Conservation (phyloP, 2,888 invertebrate species). For the Heliothis peltigera region DNA sequence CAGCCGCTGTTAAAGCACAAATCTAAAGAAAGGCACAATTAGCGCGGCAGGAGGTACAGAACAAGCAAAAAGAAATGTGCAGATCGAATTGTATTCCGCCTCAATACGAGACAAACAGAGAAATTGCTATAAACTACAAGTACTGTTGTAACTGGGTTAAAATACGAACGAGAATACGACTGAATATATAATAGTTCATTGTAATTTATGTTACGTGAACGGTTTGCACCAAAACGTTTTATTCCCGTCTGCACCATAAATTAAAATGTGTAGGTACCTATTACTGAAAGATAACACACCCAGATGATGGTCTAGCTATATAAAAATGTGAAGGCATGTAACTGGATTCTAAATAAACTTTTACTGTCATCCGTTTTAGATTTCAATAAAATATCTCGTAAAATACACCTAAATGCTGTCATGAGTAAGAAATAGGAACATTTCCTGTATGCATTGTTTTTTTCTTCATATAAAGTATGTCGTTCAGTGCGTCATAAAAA, state of each 20-base stretch:
- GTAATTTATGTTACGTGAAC: conserved; percentile 26
- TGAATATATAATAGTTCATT: conserved; percentile 16
- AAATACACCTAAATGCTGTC: no score
- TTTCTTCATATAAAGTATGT: not conserved
- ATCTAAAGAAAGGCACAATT: conserved; percentile 6
- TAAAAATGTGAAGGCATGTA: conserved; percentile 5
- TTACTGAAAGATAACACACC: conserved; percentile 18
- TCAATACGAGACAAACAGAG: conserved; percentile 1
- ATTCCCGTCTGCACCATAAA: conserved; percentile 9
- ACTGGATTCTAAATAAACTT: not conserved
- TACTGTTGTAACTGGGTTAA: conserved; percentile 5
- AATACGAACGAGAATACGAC: conserved; percentile 21
- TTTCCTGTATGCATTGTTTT: no score
- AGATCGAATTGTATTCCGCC: conserved; percentile 8
- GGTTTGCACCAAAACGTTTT: conserved; percentile 15
- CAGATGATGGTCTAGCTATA: conserved; percentile 1
- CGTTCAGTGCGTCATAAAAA: conserved; percentile 10
- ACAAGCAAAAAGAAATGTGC: conserved; percentile 2
- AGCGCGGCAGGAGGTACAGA: not conserved
- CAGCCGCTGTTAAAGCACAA: not conserved
- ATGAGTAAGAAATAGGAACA: no score
- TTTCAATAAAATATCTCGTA: not conserved
- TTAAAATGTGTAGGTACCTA: conserved; percentile 1
- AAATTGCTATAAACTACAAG: conserved; percentile 5
- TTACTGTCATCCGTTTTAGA: conserved; percentile 1